Evolutionary conservation across 2,797 vertebrate genomes (phyloP).

Genomic region (Neosilurus mollespiculum): DNA sequence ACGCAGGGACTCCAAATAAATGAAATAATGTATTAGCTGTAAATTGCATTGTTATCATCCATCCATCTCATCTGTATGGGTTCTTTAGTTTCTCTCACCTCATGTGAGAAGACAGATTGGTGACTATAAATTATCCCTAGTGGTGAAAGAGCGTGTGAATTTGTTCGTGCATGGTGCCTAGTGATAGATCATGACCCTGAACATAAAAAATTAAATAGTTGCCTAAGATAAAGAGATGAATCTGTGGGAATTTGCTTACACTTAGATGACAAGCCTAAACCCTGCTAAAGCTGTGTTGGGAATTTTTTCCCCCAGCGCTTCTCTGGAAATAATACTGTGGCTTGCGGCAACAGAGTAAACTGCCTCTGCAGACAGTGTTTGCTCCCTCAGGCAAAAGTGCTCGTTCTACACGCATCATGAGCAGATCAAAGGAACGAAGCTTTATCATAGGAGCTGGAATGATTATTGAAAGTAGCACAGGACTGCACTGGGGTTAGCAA

Average conservation of each 20-base stretch:
- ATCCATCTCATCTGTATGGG: background rate
- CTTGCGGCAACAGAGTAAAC: conserved; percentile 24
- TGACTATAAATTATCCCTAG: background rate
- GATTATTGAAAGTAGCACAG: background rate
- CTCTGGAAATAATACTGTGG: conserved; percentile 10
- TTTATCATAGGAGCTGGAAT: background rate
- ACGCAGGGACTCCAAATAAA: background rate
- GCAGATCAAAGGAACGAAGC: conserved; percentile 21
- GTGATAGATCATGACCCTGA: background rate
- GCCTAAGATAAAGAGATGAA: background rate
- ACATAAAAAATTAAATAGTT: background rate
- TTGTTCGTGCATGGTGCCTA: background rate
- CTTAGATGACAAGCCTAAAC: background rate
- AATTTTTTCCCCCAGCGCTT: background rate
- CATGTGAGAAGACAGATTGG: background rate
- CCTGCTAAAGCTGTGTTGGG: background rate
- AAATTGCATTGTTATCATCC: too few relatives aligned
- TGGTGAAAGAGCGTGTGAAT: background rate
- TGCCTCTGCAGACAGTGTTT: conserved; percentile 12
- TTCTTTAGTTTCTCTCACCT: background rate
- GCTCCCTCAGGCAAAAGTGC: conserved; percentile 18
- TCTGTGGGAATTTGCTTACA: background rate
- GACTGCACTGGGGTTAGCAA: background rate
- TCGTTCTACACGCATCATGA: background rate
- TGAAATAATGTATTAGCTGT: background rate